Conservation (phyloP, 2,888 invertebrate genomes). For the Tetheella fluctuosa region DNA sequence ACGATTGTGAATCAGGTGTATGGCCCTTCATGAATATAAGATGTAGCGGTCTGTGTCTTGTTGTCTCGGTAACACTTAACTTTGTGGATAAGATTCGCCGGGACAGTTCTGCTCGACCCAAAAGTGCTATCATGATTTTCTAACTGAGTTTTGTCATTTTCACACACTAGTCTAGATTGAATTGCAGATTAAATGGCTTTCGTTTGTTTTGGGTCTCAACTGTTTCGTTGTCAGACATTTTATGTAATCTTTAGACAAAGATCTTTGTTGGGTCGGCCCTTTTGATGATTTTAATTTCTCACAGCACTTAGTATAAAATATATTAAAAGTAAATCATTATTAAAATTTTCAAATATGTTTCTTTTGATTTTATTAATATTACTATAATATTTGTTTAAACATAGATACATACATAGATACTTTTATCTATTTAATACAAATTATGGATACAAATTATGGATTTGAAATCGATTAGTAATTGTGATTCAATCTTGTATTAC, state of each 20-base stretch:
- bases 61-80: conserved; percentile 63
- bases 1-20: conserved; percentile 35
- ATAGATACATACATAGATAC: too few relatives aligned
- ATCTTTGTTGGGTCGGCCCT: neutral
- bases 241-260: neutral
- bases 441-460: too few relatives aligned
- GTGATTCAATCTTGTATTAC: too few relatives aligned
- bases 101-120: conserved; percentile 48
- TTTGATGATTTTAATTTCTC: neutral
- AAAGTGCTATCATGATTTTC: conserved; percentile 55
- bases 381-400: too few relatives aligned
- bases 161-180: conserved; percentile 23
- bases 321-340: too few relatives aligned
- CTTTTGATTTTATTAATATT: too few relatives aligned
- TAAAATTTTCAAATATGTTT: too few relatives aligned
- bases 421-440: too few relatives aligned
- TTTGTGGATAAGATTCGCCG: conserved; percentile 57
- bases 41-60: conserved; percentile 59
- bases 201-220: conserved; percentile 14
- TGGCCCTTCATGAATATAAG: conserved; percentile 71
- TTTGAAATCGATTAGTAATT: too few relatives aligned
- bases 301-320: neutral
- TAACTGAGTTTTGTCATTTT: conserved; percentile 33
- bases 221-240: neutral
- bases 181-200: conserved; percentile 15